Evolutionary conservation across 1,140 invertebrate genomes (phyloP), one percentile per base, ranked within the genome.

Genomic region (Helicoverpa armigera): DNA sequence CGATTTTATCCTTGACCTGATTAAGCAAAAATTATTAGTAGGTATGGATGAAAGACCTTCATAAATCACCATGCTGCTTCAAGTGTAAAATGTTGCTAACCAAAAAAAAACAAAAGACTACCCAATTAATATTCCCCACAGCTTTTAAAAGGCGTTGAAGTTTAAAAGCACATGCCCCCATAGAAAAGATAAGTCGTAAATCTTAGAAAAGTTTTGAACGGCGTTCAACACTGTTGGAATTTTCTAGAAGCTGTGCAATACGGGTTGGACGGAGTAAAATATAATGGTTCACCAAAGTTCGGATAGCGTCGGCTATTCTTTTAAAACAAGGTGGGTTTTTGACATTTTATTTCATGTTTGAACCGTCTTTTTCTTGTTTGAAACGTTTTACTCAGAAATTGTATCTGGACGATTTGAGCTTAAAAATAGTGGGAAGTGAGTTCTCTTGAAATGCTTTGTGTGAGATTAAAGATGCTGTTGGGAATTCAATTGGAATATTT

Each of bases 171-270:
- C 70, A 58, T 73, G 23, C 70, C 63, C 18, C 67, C 70, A 73
- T 73, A 73, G 53, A 73, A 31, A 58, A 73, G 70, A 73, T 73
- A 73, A 73, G 14, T 73, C 70, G 53, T 73, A 73, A 73, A 73
- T 73, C 70, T 73, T 72, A 58, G 51, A 0, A 73, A 73, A 73
- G 14, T 23, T 73, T 73, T 73, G 1, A 54, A 29, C 48, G 1
- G 4, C 67, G 70, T 58, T 56, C 53, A 73, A 73, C 29, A 14
- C 14, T 54, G 50, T 29, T 23, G 50, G 7, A 54, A 70, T 54
- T 73, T 58, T 12, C 70, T 73, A 73, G 70, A 31, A 50, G 48
- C n/a, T n/a, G n/a, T 70, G 53, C 67, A 70, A 70, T 53, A 70
- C 50, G 12, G 50, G 50, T 23, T 54, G 16, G 18, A 29, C 0